These are phyloP conservation scores for Passer domesticus DNA, from an alignment of 2,113 vertebrate species.

Conservation along the genomic window DNA sequence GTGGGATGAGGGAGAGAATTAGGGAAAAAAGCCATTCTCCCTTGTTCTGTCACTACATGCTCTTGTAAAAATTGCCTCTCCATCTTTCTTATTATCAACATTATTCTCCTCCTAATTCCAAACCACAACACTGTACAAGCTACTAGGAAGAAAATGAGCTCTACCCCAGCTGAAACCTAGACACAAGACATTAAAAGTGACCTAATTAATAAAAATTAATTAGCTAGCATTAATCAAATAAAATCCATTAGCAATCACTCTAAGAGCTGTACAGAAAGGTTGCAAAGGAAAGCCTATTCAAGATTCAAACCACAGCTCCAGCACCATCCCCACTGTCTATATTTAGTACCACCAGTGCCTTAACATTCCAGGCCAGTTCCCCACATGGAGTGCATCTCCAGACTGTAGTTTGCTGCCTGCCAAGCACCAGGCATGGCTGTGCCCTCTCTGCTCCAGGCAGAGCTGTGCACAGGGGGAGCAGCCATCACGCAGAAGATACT, in stretches of 20 bases:
- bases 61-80: neutral
- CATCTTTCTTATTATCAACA: neutral
- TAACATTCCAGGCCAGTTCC: neutral
- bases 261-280: neutral
- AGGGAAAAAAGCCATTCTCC: too few species aligned
- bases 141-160: neutral
- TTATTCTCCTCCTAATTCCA: neutral
- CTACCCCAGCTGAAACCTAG: neutral
- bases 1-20: neutral
- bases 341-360: neutral
- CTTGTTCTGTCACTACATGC: neutral
- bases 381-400: neutral
- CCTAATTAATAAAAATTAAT: slow-evolving; percentile 9
- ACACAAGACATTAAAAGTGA: neutral
- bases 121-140: neutral
- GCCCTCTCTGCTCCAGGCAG: neutral
- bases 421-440: neutral
- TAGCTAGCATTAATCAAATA: neutral
- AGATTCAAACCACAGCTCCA: neutral
- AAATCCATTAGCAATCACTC: neutral
- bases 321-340: neutral
- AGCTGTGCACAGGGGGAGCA: neutral
- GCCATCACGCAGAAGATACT: rapidly evolving
- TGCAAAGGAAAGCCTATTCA: neutral
- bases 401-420: neutral